Evolutionary conservation across 1,140 invertebrate species (phyloP), one percentile per base, ranked within the genome.

Genomic region (Diachasma alloeum): DNA sequence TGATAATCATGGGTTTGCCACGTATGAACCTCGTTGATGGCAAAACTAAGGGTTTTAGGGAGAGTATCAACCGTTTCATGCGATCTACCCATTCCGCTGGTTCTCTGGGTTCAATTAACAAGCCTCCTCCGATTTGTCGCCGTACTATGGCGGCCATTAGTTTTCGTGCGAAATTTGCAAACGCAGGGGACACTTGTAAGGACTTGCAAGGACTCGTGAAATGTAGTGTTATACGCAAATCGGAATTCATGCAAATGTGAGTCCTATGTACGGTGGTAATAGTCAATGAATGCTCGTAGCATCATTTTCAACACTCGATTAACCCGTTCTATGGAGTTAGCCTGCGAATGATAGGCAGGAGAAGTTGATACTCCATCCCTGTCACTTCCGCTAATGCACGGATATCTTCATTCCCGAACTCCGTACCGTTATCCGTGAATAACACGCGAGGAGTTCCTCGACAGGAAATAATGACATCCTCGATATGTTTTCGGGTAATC

Each of bases 221-320:
- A 11, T 0, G 84, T 85, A 1, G 87, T 87, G 69, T 90, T 90
- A 73, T 89, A 83, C 0, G 87, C 88, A 44, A 85, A 85, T 6
- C 82, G 82, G 17, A 87, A 79, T 66, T 84, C 80, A 6, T 69
- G 75, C 0, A 89, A 59, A 72, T 82, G 59, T 11, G 74, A 8
- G 71, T 87, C 86, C 88, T 87, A 90, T 24, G 78, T 75, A 5
- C 81, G 74, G 42, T 91, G 88, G 74, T 89, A 82, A 1, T 84
- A 70, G 2, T 83, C 77, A 0, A 87, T 76, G 72, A 80, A 89
- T 0, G 83, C 73, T 0, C 81, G 67, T 8, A 90, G 78, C 80
- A 87, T 83, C 0, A 81, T 85, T 11, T 87, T 85, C 8, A 90
- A 73, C 0, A 84, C 84, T 63, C 82, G 80, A 74, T 91, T 91